Percentiles rank a stretch among this genome's conserved stretches.
These are phyloP conservation scores for Setophaga petechia DNA, from an alignment of 2,113 vertebrate species.

Conservation along the genomic window DNA sequence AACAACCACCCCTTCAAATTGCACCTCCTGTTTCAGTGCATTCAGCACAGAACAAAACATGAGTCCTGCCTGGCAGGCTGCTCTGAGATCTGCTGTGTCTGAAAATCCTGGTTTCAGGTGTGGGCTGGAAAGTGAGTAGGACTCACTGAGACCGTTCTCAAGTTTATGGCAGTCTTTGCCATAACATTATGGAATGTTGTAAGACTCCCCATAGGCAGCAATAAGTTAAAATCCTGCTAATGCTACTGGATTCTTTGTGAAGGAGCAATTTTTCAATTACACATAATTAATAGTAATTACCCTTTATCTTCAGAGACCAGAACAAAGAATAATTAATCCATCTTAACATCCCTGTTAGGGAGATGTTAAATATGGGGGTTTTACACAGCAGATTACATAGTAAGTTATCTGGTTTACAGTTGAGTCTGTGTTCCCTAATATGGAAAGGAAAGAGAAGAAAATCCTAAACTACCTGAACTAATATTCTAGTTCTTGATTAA, in stretches of 20 bases:
- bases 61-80: neutral
- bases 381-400: neutral
- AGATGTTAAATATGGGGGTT: neutral
- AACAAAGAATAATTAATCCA: conserved; percentile 58
- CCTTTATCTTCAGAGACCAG: conserved; percentile 49
- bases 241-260: neutral
- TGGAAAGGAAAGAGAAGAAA: neutral
- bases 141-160: neutral
- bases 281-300: conserved; percentile 57
- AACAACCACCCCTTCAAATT: neutral
- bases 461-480: neutral
- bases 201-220: neutral
- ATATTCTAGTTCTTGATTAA: neutral
- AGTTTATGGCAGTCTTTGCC: neutral
- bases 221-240: neutral
- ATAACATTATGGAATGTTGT: neutral
- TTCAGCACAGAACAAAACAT: neutral
- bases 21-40: neutral
- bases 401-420: neutral
- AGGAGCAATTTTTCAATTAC: conserved; percentile 46
- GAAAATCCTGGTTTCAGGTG: neutral
- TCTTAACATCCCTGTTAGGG: neutral
- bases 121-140: neutral
- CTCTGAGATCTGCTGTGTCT: neutral
- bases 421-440: neutral